Base-by-base conservation (phyloP, 30 jellyfish, hydroid and myxozoan genomes). In the Aurelia coerulea region DNA sequence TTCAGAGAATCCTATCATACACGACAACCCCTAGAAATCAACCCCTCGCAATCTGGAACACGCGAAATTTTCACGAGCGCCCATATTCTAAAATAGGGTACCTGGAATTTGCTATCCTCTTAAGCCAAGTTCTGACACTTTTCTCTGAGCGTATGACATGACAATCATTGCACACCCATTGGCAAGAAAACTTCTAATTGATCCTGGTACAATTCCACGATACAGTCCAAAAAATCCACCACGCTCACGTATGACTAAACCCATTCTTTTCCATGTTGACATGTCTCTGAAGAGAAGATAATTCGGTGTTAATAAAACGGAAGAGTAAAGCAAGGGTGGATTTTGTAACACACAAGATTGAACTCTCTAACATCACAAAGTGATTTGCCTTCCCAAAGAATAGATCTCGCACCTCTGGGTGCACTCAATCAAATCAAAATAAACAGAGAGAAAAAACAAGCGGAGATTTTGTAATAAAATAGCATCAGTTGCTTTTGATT, bases 121-220 rank as follows among this genome's bases (percentile, higher is more conserved):
- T 37, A 85, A 35, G 59, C 98, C 98, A 31, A 91, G 91, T 65
- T 91, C 98, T n/a, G 98, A 46, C 32, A 91, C 98, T 76, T 91
- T 91, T 52, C 93, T 65, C 52, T 91, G 98, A 32, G 98, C 96
- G 62, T 71, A 76, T 0, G 96, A 76, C 98, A 91, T 91, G 64
- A 91, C 98, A 31, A 91, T 86, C 98, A 91, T 91, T 9, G 98
- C 98, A 73, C 96, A 85, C 1, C 98, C 98, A 59, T 91, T 91
- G 8, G 98, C 98, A n/a, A 91, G 68, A 63, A 91, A 91, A 74
- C 98, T 91, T 33, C 98, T 81, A 15, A 91, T 91, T 39, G 98
- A 91, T 17, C 98, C 98, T 4, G 98, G 98, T 10, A 91, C 85
- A 13, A 91, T 85, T 5, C 98, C 98, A 56, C 98, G 98, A 68